Evolutionary conservation across 1,140 invertebrate genomes (phyloP).

Genomic region (Asobara japonica): DNA sequence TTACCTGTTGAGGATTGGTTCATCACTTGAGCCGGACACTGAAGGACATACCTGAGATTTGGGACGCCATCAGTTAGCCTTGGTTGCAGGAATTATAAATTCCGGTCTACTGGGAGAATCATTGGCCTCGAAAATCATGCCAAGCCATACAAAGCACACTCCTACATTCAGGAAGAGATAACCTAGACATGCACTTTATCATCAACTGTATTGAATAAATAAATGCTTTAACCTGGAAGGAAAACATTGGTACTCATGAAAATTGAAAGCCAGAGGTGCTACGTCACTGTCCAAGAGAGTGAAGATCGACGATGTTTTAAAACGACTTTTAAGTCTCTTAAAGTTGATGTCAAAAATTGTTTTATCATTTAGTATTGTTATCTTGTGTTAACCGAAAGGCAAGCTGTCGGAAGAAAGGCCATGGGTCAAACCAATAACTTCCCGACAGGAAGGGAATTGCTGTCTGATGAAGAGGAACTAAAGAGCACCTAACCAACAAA

Average conservation of each 20-base stretch:
- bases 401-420: too few species aligned
- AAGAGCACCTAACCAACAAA: too few species aligned
- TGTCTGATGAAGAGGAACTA: too few species aligned
- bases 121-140: slow-evolving; percentile 9
- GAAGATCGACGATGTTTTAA: too few species aligned
- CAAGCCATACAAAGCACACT: neutral
- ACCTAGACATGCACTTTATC: neutral
- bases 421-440: too few species aligned
- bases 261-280: neutral
- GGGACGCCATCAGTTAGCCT: neutral
- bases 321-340: too few species aligned
- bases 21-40: neutral
- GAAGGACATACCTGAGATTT: slow-evolving; percentile 1
- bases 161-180: neutral
- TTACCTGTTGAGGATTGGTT: neutral
- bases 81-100: slow-evolving; percentile 9
- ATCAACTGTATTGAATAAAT: neutral
- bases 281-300: too few species aligned
- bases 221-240: neutral
- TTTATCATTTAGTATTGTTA: too few species aligned
- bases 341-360: too few species aligned
- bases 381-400: too few species aligned
- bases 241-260: neutral
- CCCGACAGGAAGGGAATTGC: too few species aligned
- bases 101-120: neutral